Percentiles rank a stretch among this genome's conserved stretches.
Conservation (phyloP, 2,113 vertebrate species). For the Pipra filicauda region DNA sequence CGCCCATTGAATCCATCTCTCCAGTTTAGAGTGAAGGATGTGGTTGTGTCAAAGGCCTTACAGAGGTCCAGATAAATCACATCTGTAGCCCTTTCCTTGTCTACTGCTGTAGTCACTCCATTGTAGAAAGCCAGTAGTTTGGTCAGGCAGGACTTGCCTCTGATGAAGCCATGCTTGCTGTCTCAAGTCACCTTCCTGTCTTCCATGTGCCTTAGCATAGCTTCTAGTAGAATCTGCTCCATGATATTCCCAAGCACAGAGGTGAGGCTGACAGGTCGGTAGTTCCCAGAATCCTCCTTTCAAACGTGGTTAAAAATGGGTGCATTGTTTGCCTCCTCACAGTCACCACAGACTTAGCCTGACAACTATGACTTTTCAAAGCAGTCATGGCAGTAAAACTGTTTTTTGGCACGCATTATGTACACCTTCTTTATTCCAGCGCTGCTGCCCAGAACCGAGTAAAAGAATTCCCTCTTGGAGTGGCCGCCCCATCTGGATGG, state of each 20-base stretch:
- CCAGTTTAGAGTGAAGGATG: neutral
- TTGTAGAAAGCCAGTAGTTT: neutral
- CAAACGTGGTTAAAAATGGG: neutral
- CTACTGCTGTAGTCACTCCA: neutral
- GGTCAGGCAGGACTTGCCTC: neutral
- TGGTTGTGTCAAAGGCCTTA: neutral
- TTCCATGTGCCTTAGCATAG: neutral
- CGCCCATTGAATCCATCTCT: neutral
- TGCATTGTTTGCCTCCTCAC: neutral
- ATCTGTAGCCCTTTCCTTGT: neutral
- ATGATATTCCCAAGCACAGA: neutral
- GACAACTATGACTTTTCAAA: neutral
- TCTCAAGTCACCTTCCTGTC: neutral
- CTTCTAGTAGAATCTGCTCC: neutral
- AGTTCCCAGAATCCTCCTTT: neutral
- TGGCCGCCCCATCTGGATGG: slow-evolving; percentile 98
- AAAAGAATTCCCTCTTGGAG: slow-evolving; percentile 97
- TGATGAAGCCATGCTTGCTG: neutral
- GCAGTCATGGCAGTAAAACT: neutral
- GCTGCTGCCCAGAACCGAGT: slow-evolving; percentile 89
- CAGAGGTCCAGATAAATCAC: neutral
- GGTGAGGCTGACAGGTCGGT: neutral
- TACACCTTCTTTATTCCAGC: slow-evolving; percentile 58
- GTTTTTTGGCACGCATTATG: neutral
- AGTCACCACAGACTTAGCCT: neutral